Conservation (phyloP, 2,797 vertebrate species). For the Tokudaia tokunoshimensis region DNA sequence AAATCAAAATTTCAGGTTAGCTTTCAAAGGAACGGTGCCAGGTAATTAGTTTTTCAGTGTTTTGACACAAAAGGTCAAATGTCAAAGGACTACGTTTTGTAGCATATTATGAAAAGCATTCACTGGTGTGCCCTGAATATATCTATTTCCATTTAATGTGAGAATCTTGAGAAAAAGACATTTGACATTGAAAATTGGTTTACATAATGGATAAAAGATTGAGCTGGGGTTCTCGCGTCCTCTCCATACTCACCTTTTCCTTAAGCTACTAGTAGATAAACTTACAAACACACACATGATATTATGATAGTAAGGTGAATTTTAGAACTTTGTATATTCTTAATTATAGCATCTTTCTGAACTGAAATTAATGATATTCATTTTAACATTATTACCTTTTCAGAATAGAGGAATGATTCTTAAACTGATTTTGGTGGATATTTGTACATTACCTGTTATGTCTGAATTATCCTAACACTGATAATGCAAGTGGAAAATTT, state of each 20-base stretch:
- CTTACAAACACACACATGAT: not conserved
- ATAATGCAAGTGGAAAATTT: not conserved
- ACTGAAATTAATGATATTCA: not conserved
- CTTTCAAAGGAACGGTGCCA: slow-evolving; percentile 47
- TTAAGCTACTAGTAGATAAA: not conserved
- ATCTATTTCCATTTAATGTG: slow-evolving; percentile 42
- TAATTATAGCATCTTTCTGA: slow-evolving; percentile 13
- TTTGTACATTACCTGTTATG: not conserved
- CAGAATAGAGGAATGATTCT: not conserved
- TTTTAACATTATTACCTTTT: slow-evolving; percentile 7
- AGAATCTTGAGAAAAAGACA: slow-evolving; percentile 44
- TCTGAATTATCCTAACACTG: not conserved
- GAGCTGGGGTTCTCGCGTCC: not conserved
- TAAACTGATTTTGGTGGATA: not conserved
- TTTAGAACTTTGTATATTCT: slow-evolving; percentile 14
- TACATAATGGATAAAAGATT: not conserved
- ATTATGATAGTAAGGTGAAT: slow-evolving; percentile 9
- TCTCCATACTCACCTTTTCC: not conserved
- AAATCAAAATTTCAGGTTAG: slow-evolving; percentile 48
- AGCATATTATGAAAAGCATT: slow-evolving; percentile 37
- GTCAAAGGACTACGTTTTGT: slow-evolving; percentile 44
- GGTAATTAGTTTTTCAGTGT: slow-evolving; percentile 59
- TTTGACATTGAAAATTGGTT: slow-evolving; percentile 61
- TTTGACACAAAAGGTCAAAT: slow-evolving; percentile 74
- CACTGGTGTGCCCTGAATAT: not conserved